Evolutionary conservation across 2,797 vertebrate genomes (phyloP), one percentile per base, ranked within the genome.

Genomic region (Pangasius krempfi): DNA sequence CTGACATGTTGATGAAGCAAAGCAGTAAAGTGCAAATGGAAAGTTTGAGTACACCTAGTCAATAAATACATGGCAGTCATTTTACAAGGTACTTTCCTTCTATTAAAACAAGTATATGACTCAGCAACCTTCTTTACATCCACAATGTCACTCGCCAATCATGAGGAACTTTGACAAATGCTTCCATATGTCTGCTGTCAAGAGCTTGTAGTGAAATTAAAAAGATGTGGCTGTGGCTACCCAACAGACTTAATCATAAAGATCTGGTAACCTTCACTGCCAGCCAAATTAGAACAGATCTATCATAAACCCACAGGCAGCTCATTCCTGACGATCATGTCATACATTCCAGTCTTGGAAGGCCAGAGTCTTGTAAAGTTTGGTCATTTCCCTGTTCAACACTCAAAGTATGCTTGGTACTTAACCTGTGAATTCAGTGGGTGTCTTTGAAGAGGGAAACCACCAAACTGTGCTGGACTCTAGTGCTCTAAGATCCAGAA

Each of bases 221-320:
- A 56, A 4, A 33, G 37, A 86, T 27, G 66, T 50, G 27, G 1
- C 54, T 80, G 10, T 22, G 54, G 30, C 66, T 25, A 7, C 2
- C 16, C 7, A 47, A 27, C 22, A 10, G 18, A 44, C 37, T 2
- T 22, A n/a, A 50, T 50, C 5, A 47, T 50, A 25, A 76, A 50
- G 27, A 2, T 83, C 20, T 76, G n/a, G 47, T 75, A 68, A 22
- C 9, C 22, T 70, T 73, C 37, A 73, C 73, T 58, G 54, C 33
- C 64, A 54, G 75, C 85, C 47, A 72, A 89, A 54, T 86, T 90
- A 87, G 88, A 88, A 64, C 40, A 66, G 80, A 89, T 91, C 22
- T 37, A 88, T 91, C 85, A 89, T 44, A 60, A 88, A 88, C 16
- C 56, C n/a, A 18, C 81, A 76, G 84, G 12, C 86, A 89, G 85